These are phyloP conservation scores for Bombus superbus DNA, from an alignment of 1,140 invertebrate genomes.

Conservation along the genomic window DNA sequence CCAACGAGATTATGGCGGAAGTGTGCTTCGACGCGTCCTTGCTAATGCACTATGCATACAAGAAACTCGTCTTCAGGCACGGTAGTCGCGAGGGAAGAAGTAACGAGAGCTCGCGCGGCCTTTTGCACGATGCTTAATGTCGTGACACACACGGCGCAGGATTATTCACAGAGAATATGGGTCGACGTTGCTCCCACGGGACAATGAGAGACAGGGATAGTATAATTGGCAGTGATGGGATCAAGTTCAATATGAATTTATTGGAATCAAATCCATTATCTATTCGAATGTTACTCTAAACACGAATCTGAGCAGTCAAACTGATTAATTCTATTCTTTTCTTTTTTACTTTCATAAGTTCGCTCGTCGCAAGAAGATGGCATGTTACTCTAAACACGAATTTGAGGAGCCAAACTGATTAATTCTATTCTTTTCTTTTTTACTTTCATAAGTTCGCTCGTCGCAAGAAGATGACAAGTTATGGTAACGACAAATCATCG, in stretches of 20 bases:
- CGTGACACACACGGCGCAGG: background rate
- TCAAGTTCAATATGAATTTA: background rate
- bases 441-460: too few relatives aligned
- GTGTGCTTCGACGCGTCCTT: constrained; percentile 45
- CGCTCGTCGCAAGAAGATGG: too few relatives aligned
- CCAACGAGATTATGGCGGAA: constrained; percentile 51
- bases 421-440: too few relatives aligned
- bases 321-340: too few relatives aligned
- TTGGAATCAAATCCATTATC: too few relatives aligned
- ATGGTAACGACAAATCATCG: too few relatives aligned
- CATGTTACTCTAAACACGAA: too few relatives aligned
- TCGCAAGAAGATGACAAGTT: too few relatives aligned
- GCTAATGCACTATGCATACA: constrained; percentile 61
- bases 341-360: too few relatives aligned
- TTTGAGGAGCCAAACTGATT: too few relatives aligned
- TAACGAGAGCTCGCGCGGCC: constrained; percentile 19
- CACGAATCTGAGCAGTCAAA: too few relatives aligned
- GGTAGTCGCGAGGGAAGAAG: constrained; percentile 29
- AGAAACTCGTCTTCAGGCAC: constrained; percentile 24
- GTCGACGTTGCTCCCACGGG: constrained; percentile 17
- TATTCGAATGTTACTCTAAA: too few relatives aligned
- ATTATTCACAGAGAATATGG: constrained; percentile 7
- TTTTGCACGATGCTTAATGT: constrained; percentile 36
- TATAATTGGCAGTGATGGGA: constrained; percentile 6
- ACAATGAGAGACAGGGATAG: background rate